A percentile compares a stretch with the other conserved stretches of the same genome.
These are phyloP conservation scores for Pollachius pollachius DNA, from an alignment of 2,113 vertebrate species.

Conservation along the genomic window DNA sequence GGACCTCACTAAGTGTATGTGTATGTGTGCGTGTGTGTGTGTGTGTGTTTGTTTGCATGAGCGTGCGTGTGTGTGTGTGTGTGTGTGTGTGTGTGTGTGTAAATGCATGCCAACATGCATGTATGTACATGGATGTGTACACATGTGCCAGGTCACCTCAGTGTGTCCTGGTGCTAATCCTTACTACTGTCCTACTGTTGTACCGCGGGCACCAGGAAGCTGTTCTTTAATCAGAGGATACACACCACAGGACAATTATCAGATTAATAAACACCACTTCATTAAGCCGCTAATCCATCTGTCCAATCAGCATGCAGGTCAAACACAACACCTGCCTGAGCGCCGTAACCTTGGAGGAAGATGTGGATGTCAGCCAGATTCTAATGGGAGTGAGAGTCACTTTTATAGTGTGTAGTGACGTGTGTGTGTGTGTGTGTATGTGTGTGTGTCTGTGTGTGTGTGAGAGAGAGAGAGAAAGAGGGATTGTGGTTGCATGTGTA, in stretches of 20 bases:
- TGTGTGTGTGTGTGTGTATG: background rate
- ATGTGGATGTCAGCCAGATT: conserved; percentile 58
- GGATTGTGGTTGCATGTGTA: too few species aligned
- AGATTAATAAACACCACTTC: conserved; percentile 64
- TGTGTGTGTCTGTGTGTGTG: too few species aligned
- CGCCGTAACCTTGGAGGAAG: conserved; percentile 50
- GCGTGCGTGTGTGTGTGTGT: background rate
- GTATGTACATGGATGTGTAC: conserved; percentile 23
- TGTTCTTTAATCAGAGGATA: conserved; percentile 62
- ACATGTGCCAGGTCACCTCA: conserved; percentile 39
- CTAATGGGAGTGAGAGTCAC: background rate
- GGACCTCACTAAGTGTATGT: too few species aligned
- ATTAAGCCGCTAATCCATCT: conserved; percentile 61
- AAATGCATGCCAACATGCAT: conserved; percentile 12
- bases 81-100: background rate
- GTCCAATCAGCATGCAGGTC: conserved; percentile 56
- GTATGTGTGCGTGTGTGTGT: conserved; percentile 25
- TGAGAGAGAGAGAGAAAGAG: too few species aligned
- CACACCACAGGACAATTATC: conserved; percentile 60
- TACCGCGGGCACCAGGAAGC: conserved; percentile 48
- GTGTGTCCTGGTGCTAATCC: conserved; percentile 59
- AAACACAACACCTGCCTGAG: conserved; percentile 49
- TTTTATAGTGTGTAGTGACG: background rate
- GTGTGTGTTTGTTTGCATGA: background rate
- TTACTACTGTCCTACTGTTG: conserved; percentile 67